Evolutionary conservation across 2,888 invertebrate species (phyloP), one percentile per base, ranked within the genome.

Genomic region (Eugnorisma glareosa): DNA sequence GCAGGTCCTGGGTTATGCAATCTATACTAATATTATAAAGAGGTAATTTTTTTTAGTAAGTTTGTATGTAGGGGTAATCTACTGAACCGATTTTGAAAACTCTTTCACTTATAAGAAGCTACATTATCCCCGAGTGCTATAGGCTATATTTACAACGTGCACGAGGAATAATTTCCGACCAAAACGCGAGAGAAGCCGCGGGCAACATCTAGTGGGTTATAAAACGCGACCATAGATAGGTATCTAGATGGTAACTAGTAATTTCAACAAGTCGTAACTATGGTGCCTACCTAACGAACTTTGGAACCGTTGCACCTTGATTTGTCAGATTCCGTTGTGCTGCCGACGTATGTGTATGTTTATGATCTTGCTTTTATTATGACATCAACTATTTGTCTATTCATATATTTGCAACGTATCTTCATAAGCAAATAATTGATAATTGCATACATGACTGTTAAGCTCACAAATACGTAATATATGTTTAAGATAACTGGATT

Each of bases 401-500:
- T 54, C 57, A 57, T 15, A 15, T 57, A 15, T 28, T 57, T 57
- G 28, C 13, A 63, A 13, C 11, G 13, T n/a, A 13, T 13, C 8
- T n/a, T 28, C 28, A n/a, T 40, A 37, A 37, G 13, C 5, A 63
- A 15, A 37, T 7, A 11, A 7, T 24, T 72, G 28, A 2, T 72
- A 40, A 51, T n/a, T 64, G n/a, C 3, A 40, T 18, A 67, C 3
- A n/a, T 45, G 21, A 40, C n/a, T 35, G n/a, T 28, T 57, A 18
- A 51, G 15, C n/a, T 57, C 24, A 21, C 15, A 67, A 31, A 45
- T 31, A 21, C 7, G 54, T n/a, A 54, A 43, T 64, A 15, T 21
- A 18, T 13, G 8, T 51, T 15, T 24, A 35, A 51, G 69, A 73
- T 73, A 59, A 67, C 0, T 37, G 45, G 70, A 77, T 71, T 71